Evolutionary conservation across 2,113 vertebrate genomes (phyloP), one percentile per base, ranked within the genome.

Genomic region (Brienomyrus brachyistius): DNA sequence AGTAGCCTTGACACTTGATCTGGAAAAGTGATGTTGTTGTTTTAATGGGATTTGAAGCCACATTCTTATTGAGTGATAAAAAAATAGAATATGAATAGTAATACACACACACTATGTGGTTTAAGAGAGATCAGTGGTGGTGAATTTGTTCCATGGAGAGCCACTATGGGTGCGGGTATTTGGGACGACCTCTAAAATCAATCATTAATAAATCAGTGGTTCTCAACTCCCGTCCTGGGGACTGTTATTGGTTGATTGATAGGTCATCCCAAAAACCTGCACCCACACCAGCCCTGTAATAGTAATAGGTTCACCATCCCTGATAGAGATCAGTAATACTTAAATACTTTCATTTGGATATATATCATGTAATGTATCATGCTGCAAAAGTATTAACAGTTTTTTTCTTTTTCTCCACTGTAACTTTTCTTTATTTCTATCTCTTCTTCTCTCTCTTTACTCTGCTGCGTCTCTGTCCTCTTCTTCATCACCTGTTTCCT

Each of bases 1-100:
- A 93, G 94, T 94, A 92, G 94, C 94, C 94, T 95, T 93, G 92
- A 94, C 94, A 95, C 94, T 92, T 94, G 91, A 94, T 91, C 91
- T 92, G 90, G 91, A 90, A 88, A 86, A 9, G 0, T 74, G 88
- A 90, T 91, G 91, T 90, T 15, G 89, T 89, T 92, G 92, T 93
- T 93, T 93, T 82, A 89, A 92, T 92, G 91, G 89, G 90, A 93
- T 92, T 40, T 56, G 40, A 47, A 87, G 40, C 66, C 27, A 31
- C 48, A 35, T 17, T 51, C 47, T 11, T 74, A 23, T 35, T 88
- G 17, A 27, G 27, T 74, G 47, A 8, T 59, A 59, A 88, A 88
- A 88, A 77, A 51, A 51, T 35, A 51, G n/a, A 40, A 35, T 6
- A 54, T 35, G 31, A 86, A 74, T 45, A 50, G 5, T 89, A 10